Evolutionary conservation across 2,888 invertebrate species (phyloP), one percentile per base, ranked within the genome.

Genomic region (Poecilus cupreus): DNA sequence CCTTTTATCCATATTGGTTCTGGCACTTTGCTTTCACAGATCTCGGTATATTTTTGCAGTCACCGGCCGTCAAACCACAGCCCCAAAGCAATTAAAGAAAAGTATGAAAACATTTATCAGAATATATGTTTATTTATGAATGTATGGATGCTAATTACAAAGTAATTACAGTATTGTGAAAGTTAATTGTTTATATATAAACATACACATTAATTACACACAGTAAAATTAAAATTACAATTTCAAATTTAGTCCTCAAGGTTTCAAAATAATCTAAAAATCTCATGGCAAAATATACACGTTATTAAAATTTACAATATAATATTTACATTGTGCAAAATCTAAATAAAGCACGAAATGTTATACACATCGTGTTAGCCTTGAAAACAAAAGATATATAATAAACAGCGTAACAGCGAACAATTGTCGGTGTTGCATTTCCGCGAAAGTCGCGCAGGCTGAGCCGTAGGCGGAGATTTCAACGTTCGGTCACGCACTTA

Each of bases 321-420:
- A 68, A 68, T 32, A 26, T 60, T 60, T 24, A 6, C 24, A 57
- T 68, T 68, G 10, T 18, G 18, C 39, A 68, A 68, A 37, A 68
- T 54, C 4, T 60, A 37, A 18, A 18, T 16, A 11, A 32, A 32
- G 11, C 8, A 64, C 64, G 32, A 13, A 54, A 54, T 54, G 24
- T 60, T 11, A 26, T 26, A 6, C 13, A 13, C 18, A 70, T 39
- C 39, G 39, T 18, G 39, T 24, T 46, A 37, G 18, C 76, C 76
- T 76, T 76, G 76, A 57, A 13, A 76, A 76, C 54, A 76, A 57
- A 51, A 39, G 54, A 54, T 76, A 46, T 72, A 3, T 39, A 70
- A 70, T 32, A 32, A 32, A 32, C 32, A 24, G 26, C 57, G 37
- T 6, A 32, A 32, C 32, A 24, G 26, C 57, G 37, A 57, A 57